phyloP scores from a whole-genome alignment of 1,140 invertebrate species.

The Pseudomyrmex dendroicus region DNA sequence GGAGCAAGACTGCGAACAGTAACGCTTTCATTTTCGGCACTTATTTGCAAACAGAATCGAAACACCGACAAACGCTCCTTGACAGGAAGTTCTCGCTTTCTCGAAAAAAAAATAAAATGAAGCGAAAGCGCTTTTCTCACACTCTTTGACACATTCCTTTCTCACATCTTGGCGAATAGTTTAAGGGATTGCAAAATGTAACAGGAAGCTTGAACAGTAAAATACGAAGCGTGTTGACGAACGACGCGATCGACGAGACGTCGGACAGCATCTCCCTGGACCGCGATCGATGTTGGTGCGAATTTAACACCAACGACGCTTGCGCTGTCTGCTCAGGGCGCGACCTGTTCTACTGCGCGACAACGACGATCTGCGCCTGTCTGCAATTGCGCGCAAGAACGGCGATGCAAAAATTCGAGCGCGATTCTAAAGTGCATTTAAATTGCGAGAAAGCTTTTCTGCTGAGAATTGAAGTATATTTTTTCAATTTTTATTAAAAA shows the following conservation, averaged over 20 bases:
- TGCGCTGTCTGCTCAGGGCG: conserved; percentile 10
- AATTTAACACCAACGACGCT: conserved; percentile 73
- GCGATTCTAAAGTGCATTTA: conserved; percentile 32
- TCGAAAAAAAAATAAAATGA: too few relatives aligned
- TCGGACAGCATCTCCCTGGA: conserved; percentile 70
- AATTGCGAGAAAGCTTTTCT: conserved; percentile 7
- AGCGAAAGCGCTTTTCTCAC: not conserved
- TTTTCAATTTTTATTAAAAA: conserved; percentile 27
- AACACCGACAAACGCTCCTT: conserved; percentile 47
- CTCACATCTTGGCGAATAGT: conserved; percentile 41
- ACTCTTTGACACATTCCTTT: conserved; percentile 6
- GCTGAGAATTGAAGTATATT: conserved; percentile 33
- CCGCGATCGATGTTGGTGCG: conserved; percentile 75
- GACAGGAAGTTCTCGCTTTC: not conserved
- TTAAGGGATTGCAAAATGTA: conserved; percentile 26
- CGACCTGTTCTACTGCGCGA: conserved; percentile 2
- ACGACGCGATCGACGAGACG: conserved; percentile 49
- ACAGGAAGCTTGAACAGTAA: conserved; percentile 55
- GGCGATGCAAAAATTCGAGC: conserved; percentile 15
- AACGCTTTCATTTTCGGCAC: conserved; percentile 58
- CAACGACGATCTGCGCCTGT: conserved; percentile 18
- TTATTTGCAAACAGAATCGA: conserved; percentile 58
- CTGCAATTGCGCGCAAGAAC: conserved; percentile 23
- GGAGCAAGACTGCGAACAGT: conserved; percentile 51
- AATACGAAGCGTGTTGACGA: not conserved